Base-by-base conservation (phyloP, 2,888 invertebrate genomes). In the Achlya flavicornis region DNA sequence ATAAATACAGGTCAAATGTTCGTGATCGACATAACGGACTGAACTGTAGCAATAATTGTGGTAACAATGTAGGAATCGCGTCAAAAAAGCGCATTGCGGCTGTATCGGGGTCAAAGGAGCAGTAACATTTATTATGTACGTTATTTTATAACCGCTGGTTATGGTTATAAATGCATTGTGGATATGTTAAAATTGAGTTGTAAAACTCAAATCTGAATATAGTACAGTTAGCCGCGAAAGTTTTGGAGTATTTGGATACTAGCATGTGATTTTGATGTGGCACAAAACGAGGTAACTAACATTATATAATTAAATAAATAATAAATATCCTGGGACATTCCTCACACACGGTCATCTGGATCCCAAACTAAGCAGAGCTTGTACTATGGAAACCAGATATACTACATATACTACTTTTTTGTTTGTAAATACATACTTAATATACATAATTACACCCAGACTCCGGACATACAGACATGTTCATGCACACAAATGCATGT, bases 21-120 rank as follows among this genome's bases (percentile, higher is more conserved):
- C 53, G 53, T 53, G 53, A 53, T 53, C 16, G 53, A 53, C 53
- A 53, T 19, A n/a, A 53, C 16, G 6, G 3, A 53, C 53, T 7
- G 19, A 53, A 53, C 12, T 41, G 12, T 53, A 19, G 53, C 53
- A 10, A 53, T 53, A 53, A 53, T 19, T 48, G 19, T 46, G 46
- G 46, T 53, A 19, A 53, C 53, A 53, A 3, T 53, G 53, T 53
- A 53, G n/a, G 59, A 32, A 33, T 63, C 38, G 63, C 60, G 64
- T 61, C 62, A 65, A 73, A 70, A 70, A 70, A 75, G 75, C 76
- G 76, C 76, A 76, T 61, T 76, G 76, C 76, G 72, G 72, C 61
- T 68, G 5, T 53, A 41, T 61, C 61, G 53, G 62, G n/a, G 26
- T 16, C 19, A 66, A 62, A 65, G 65, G 59, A 35, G 38, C 46